Percentiles rank a stretch among this genome's conserved stretches.
These are phyloP conservation scores for Hyposoter dolosus DNA, from an alignment of 2,888 invertebrate species.

Conservation along the genomic window DNA sequence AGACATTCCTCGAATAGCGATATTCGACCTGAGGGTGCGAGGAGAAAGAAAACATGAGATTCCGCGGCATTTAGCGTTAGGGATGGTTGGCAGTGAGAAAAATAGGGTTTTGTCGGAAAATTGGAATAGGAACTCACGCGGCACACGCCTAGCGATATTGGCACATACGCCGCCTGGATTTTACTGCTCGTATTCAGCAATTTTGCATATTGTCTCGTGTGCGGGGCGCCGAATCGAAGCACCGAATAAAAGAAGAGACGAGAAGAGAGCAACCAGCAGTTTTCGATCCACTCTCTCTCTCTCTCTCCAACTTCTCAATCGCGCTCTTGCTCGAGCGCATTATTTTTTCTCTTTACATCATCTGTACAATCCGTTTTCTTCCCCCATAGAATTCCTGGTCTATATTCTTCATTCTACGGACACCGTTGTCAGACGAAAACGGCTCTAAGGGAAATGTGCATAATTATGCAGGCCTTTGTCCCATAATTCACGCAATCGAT, in stretches of 20 bases:
- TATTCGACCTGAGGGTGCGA: slow-evolving; percentile 9
- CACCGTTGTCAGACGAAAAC: slow-evolving; percentile 5
- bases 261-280: slow-evolving; percentile 39
- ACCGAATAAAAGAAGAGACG: slow-evolving; percentile 23
- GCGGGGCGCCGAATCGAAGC: slow-evolving; percentile 62
- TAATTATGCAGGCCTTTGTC: background rate
- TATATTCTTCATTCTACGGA: background rate
- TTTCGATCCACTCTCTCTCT: slow-evolving; percentile 37
- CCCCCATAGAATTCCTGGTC: background rate
- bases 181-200: slow-evolving; percentile 83
- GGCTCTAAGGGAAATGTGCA: slow-evolving; percentile 31
- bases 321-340: slow-evolving; percentile 7
- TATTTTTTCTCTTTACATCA: slow-evolving; percentile 19
- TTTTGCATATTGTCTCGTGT: slow-evolving; percentile 79
- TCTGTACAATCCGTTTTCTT: slow-evolving; percentile 13
- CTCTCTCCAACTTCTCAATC: slow-evolving; percentile 5
- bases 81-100: slow-evolving; percentile 49
- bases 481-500: background rate
- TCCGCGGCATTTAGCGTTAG: slow-evolving; percentile 70
- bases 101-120: slow-evolving; percentile 1
- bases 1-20: slow-evolving; percentile 56
- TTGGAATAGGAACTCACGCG: slow-evolving; percentile 45
- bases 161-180: slow-evolving; percentile 82
- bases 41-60: slow-evolving; percentile 51
- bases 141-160: slow-evolving; percentile 79